phyloP scores from a whole-genome alignment of 2,888 invertebrate genomes.

The Rotaria magnacalcarata region DNA sequence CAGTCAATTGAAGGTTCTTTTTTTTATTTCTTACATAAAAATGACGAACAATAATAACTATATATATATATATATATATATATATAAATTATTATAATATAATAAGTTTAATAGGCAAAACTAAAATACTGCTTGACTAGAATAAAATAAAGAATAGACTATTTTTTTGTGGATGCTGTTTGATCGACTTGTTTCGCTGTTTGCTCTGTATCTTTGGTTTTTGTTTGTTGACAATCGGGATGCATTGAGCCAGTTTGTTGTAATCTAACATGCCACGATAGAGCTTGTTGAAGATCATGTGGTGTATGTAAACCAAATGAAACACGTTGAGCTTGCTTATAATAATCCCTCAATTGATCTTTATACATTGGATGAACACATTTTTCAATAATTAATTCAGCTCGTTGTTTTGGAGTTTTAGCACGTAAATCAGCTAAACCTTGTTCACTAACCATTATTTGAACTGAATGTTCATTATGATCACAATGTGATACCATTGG shows the following conservation, averaged over 20 bases:
- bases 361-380: constrained; percentile 30
- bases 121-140: neutral
- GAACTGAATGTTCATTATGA: constrained; percentile 30
- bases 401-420: constrained; percentile 9
- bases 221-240: neutral
- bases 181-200: neutral
- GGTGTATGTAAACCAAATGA: constrained; percentile 20
- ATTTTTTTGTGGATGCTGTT: neutral
- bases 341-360: neutral
- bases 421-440: constrained; percentile 37
- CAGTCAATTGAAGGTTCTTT: no score
- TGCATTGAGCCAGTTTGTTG: constrained; percentile 15
- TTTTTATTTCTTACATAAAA: no score
- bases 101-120: no score
- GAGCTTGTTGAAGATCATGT: neutral
- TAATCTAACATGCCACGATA: constrained; percentile 10
- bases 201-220: neutral
- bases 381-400: constrained; percentile 7
- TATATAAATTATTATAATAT: no score
- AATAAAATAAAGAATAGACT: neutral
- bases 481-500: constrained; percentile 33
- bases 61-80: no score
- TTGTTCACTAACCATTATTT: constrained; percentile 30
- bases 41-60: no score
- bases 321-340: neutral